Base-by-base conservation (phyloP, 1,140 invertebrate species). In the Orius insidiosus region DNA sequence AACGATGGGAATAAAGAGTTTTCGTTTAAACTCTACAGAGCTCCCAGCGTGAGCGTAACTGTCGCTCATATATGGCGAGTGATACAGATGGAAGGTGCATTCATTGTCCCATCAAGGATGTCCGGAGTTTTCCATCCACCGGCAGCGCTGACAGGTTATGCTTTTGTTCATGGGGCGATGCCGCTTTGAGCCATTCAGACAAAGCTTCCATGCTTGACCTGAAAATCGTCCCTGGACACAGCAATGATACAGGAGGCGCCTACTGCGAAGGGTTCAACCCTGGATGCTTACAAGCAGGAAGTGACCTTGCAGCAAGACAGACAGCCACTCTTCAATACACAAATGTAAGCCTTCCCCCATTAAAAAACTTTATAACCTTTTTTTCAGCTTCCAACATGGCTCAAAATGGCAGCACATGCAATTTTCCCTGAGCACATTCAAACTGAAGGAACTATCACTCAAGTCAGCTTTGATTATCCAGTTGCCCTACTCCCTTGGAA, bases 351-450 rank as follows among this genome's bases (percentile, higher is more conserved):
- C 9, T 36, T 36, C n/a, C 3, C n/a, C 5, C 35, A 11, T 15
- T 36, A 4, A 36, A 36, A 11, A 15, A 36, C n/a, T n/a, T n/a
- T n/a, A 36, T 36, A 9, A 4, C 14, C 9, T 15, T 5, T 30
- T 32, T 49, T 54, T 13, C 32, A 58, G 56, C 41, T 59, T n/a
- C 58, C 58, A 11, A 50, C 41, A 16, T 59, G 58, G 58, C 44
- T 58, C 18, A 58, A 52, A 14, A 55, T 50, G 7, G 53, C 58
- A 5, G 52, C 56, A 11, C 55, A 56, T 42, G 56, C 55, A 9
- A 24, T 59, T 37, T 58, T 59, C 39, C 52, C 56, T 14, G 53
- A 56, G 44, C 49, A 56, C n/a, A 47, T 59, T 5, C 53, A 56
- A 13, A 50, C 53, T 15, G 56, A 57, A 32, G 54, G 54, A 18